Conservation (phyloP, 2,113 vertebrate species). For the Phyllopteryx taeniolatus region DNA sequence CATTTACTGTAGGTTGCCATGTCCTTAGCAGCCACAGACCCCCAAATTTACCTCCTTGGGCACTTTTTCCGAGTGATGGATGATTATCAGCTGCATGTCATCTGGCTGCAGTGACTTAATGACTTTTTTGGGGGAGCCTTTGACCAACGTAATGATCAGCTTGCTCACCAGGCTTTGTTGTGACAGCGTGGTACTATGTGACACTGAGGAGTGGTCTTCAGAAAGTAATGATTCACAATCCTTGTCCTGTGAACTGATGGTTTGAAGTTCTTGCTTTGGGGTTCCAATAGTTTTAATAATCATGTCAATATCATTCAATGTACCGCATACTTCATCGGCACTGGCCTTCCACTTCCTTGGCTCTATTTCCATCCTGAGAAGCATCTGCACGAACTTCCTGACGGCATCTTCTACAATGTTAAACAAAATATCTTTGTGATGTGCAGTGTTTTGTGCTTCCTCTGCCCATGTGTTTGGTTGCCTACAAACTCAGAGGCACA, state of each 20-base stretch:
- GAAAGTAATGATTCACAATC: neutral
- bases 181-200: neutral
- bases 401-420: neutral
- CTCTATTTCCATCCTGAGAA: neutral
- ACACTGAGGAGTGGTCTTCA: neutral
- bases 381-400: neutral
- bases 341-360: constrained; percentile 1
- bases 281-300: neutral
- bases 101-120: neutral
- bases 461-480: neutral
- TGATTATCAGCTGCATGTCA: neutral
- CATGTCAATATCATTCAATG: no score
- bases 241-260: neutral
- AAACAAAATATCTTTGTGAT: neutral
- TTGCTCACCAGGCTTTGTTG: neutral
- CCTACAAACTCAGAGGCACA: neutral
- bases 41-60: neutral
- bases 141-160: neutral
- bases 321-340: neutral
- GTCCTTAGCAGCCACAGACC: neutral
- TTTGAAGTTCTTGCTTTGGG: neutral
- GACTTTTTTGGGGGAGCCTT: neutral
- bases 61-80: neutral
- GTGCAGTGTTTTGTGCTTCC: neutral
- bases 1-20: neutral